Base-by-base conservation (phyloP, 64 coral and sea anemone genomes). In the Hydrozoanthus tunicans region DNA sequence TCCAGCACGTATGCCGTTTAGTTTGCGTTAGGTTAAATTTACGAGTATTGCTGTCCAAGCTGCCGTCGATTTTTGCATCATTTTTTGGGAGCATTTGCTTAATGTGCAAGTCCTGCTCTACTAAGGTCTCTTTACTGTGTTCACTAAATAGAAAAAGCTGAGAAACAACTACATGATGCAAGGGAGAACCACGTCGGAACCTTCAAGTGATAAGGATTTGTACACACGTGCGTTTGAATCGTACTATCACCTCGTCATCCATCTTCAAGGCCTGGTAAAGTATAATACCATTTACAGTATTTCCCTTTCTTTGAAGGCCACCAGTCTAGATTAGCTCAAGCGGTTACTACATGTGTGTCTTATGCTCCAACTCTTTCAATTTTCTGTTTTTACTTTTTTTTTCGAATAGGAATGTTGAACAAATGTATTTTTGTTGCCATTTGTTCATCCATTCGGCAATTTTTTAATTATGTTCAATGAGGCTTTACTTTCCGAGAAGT, bases 261-360 rank as follows among this genome's bases (percentile, higher is more conserved):
- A 88, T 72, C 84, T 88, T 3, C 84, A 74, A 74, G 55, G 84
- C 84, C 51, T 88, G 84, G 84, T 88, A 88, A 86, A 75, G 53
- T 88, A 75, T 86, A 60, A 4, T 27, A 43, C 32, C 32, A 0
- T 43, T 43, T 43, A 43, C 32, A 43, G 32, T 43, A 43, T 43
- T 43, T 43, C 32, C 72, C 25, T 3, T 88, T 27, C 32, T 17
- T 4, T 74, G n/a, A 53, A 86, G 12, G 52, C 27, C 59, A 58
- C 26, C 73, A 5, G 23, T 53, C 5, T 70, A 3, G 15, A 11
- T 62, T 3, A 17, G 12, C n/a, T 52, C 51, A 43, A n/a, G 12
- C 13, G 52, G 56, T 63, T 85, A 52, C 66, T 62, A 15, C 32
- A 60, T 62, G 61, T 43, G n/a, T 12, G 5, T 53, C 6, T 43